Evolutionary conservation across 1,140 invertebrate species (phyloP), one percentile per base, ranked within the genome.

Genomic region (Diachasma alloeum): DNA sequence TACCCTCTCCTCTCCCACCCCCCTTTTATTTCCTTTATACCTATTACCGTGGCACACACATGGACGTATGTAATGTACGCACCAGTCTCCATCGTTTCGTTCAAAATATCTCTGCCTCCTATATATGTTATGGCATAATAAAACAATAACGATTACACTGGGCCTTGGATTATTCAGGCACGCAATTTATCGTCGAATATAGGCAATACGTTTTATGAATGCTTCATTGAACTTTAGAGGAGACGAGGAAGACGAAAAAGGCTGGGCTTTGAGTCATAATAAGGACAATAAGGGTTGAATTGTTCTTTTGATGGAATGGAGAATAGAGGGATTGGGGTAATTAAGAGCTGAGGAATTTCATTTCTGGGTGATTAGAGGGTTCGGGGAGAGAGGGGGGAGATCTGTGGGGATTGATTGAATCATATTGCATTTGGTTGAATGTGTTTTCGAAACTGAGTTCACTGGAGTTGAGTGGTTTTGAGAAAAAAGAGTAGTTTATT

Each of bases 91-190:
- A 63, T 68, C 66, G 36, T 68, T 68, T 68, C 26, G 31, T 39
- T 68, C 36, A 68, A 68, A 68, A 68, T 68, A 68, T 68, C 37
- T 39, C 74, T 82, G 82, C 81, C 75, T 81, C 79, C 83, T 81
- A 46, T 83, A 80, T 84, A 84, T 85, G 83, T 83, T 84, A 85
- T 79, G 80, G 81, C 83, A 86, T 87, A 85, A 88, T 87, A 87
- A 88, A 89, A 87, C 86, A 87, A 88, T 86, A 87, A 85, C 76
- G 80, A 76, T 76, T 53, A 76, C 48, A 76, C 46, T 31, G 74
- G 48, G 42, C 67, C 56, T 70, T 66, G 74, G 67, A 44, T 72
- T 48, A 72, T 72, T 46, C 19, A 42, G 39, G 44, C 69, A 48
- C 69, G 67, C 36, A 37, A 72, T 72, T 72, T 72, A 72, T 72